A percentile compares a stretch with the other conserved stretches of the same genome.
Evolutionary conservation across 2,888 invertebrate genomes (phyloP).

Genomic region (Eugnorisma glareosa): DNA sequence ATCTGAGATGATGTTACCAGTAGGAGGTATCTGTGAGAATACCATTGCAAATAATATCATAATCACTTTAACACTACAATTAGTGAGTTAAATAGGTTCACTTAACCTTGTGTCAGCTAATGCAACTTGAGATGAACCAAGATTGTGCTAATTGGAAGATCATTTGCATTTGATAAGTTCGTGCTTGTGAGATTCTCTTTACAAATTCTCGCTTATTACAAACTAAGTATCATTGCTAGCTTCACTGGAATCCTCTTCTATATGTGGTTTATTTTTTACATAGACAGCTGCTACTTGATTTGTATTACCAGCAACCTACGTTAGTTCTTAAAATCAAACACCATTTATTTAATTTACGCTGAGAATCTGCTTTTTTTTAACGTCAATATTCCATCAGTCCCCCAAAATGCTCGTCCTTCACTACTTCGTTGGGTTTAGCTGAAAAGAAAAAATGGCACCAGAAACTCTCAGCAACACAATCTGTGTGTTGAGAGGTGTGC

Average conservation of each 20-base stretch:
- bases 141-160: slow-evolving; percentile 41
- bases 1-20: neutral
- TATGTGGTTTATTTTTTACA: neutral
- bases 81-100: slow-evolving; percentile 23
- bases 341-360: neutral
- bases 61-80: neutral
- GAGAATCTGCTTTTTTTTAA: neutral
- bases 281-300: neutral
- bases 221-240: neutral
- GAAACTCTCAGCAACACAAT: neutral
- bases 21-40: neutral
- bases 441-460: neutral
- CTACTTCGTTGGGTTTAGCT: neutral
- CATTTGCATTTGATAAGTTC: slow-evolving; percentile 33
- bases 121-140: slow-evolving; percentile 24
- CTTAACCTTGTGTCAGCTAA: slow-evolving; percentile 42
- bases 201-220: neutral
- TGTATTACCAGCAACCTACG: neutral
- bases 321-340: neutral
- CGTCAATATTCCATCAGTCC: neutral
- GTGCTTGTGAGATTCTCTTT: slow-evolving; percentile 24
- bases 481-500: neutral
- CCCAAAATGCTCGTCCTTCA: neutral
- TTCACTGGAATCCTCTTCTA: neutral
- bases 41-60: neutral